Evolutionary conservation across 1,140 invertebrate species (phyloP).

Genomic region (Papilio aristodemus): DNA sequence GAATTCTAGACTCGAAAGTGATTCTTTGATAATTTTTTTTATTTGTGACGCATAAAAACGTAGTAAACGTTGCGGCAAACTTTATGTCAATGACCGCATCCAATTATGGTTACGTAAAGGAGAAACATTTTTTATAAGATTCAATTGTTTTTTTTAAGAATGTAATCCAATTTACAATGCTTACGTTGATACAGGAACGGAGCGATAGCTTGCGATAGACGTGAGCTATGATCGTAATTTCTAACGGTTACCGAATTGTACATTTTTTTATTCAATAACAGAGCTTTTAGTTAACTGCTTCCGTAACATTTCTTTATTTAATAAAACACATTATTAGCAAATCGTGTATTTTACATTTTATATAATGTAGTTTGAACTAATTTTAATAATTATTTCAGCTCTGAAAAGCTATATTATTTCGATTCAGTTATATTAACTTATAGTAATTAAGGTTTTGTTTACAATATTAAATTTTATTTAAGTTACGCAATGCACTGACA

Average conservation of each 20-base stretch:
- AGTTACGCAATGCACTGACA: too few species aligned
- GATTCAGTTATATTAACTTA: too few species aligned
- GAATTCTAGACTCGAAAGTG: slow-evolving; percentile 51
- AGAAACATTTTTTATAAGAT: slow-evolving; percentile 52
- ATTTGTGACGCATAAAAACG: slow-evolving; percentile 41
- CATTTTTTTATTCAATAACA: neutral
- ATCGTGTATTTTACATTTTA: too few species aligned
- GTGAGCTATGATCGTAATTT: slow-evolving; percentile 4
- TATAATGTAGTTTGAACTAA: too few species aligned
- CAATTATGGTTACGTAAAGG: slow-evolving; percentile 68
- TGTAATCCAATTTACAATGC: slow-evolving; percentile 55
- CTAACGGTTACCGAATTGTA: neutral
- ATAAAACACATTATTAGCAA: too few species aligned
- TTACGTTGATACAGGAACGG: slow-evolving; percentile 42
- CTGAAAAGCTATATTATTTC: too few species aligned
- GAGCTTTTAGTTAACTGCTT: neutral
- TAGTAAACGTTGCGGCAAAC: slow-evolving; percentile 45
- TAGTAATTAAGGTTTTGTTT: too few species aligned
- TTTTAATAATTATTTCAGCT: too few species aligned
- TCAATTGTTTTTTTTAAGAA: slow-evolving; percentile 59
- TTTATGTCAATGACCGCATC: slow-evolving; percentile 59
- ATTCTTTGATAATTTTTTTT: slow-evolving; percentile 47
- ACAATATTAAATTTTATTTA: too few species aligned
- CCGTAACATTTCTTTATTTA: too few species aligned
- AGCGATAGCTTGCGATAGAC: slow-evolving; percentile 29